phyloP scores from a whole-genome alignment of 2,888 invertebrate species.

The Malthinus seriepunctatus region DNA sequence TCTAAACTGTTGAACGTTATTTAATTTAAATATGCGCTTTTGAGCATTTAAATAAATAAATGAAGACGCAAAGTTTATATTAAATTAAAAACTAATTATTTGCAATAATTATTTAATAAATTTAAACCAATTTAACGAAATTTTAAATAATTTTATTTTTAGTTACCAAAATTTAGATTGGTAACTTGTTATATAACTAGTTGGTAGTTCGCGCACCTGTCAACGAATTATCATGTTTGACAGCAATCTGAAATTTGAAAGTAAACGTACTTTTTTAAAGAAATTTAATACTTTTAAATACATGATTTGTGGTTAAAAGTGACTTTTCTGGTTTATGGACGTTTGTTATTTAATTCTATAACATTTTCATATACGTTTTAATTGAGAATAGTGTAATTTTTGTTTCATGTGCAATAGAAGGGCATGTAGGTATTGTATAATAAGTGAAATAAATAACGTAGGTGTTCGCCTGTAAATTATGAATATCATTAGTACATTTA shows the following conservation, averaged over 20 bases:
- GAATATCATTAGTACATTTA: slow-evolving; percentile 18
- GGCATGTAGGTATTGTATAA: slow-evolving; percentile 20
- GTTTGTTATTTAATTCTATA: not conserved
- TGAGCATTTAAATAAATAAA: no score
- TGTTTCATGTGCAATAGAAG: slow-evolving; percentile 12
- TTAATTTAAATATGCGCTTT: no score
- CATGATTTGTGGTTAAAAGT: not conserved
- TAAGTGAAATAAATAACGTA: slow-evolving; percentile 20
- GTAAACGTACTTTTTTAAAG: slow-evolving; percentile 7
- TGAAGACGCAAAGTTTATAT: no score
- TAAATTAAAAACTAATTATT: no score
- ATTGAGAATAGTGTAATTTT: slow-evolving; percentile 3
- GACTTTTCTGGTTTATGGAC: not conserved
- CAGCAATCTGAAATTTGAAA: slow-evolving; percentile 15
- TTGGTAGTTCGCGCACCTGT: no score
- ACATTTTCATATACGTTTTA: not conserved
- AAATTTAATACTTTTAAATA: not conserved
- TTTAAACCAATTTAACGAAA: no score
- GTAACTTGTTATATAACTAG: no score
- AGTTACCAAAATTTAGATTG: no score
- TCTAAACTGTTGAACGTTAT: no score
- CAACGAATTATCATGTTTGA: not conserved
- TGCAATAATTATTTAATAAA: no score
- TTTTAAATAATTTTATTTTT: no score
- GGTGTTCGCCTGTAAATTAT: slow-evolving; percentile 23